These are phyloP conservation scores for Ophioninae sp. DNA, from an alignment of 2,888 invertebrate species.

Conservation along the genomic window DNA sequence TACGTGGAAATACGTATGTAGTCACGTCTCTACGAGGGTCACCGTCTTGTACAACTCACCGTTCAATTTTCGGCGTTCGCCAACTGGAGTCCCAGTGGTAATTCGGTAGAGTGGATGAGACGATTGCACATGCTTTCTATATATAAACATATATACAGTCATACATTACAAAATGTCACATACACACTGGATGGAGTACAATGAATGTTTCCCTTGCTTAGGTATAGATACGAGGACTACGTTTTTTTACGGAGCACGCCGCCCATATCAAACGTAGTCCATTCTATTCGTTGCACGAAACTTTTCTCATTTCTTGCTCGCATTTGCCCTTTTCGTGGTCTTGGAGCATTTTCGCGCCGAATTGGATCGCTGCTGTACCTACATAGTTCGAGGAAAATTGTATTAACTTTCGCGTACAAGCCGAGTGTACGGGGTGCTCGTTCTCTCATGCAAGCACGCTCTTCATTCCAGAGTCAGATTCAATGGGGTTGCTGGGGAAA, in stretches of 20 bases:
- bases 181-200: slow-evolving; percentile 1
- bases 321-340: neutral
- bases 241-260: slow-evolving; percentile 1
- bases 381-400: slow-evolving; percentile 49
- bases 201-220: slow-evolving; percentile 23
- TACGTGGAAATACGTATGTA: neutral
- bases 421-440: slow-evolving; percentile 23
- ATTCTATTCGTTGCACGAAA: slow-evolving; percentile 33
- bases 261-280: slow-evolving; percentile 19
- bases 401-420: slow-evolving; percentile 27
- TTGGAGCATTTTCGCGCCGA: neutral
- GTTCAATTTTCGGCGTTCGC: slow-evolving; percentile 49
- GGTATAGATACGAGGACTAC: neutral
- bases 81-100: slow-evolving; percentile 68
- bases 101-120: slow-evolving; percentile 69
- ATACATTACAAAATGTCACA: slow-evolving; percentile 10
- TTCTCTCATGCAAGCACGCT: slow-evolving; percentile 8
- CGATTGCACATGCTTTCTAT: slow-evolving; percentile 4
- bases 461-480: slow-evolving; percentile 13
- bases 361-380: neutral
- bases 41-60: slow-evolving; percentile 43
- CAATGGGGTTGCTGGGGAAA: slow-evolving; percentile 18
- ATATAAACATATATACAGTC: neutral
- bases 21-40: slow-evolving; percentile 26
- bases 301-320: neutral